A percentile compares a stretch with the other conserved stretches of the same genome.
These are phyloP conservation scores for Peribatodes rhomboidaria DNA, from an alignment of 2,888 invertebrate genomes.

Conservation along the genomic window DNA sequence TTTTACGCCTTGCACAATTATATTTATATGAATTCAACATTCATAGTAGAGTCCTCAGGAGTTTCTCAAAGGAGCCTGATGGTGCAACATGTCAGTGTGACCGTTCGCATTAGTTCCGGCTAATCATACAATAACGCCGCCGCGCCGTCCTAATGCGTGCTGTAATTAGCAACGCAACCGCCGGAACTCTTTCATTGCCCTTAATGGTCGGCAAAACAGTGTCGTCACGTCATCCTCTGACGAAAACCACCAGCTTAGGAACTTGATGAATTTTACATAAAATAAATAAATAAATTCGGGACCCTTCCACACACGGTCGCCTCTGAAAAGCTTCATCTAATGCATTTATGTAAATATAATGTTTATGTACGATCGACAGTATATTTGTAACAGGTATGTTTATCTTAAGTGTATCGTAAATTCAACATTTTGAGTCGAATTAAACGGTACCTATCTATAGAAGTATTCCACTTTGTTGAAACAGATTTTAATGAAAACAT, in stretches of 20 bases:
- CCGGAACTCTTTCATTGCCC: slow-evolving; percentile 72
- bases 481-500: slow-evolving; percentile 9
- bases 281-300: too few species aligned
- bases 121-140: slow-evolving; percentile 60
- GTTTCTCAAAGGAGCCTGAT: slow-evolving; percentile 32
- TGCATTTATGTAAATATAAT: too few species aligned
- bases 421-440: neutral
- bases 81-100: slow-evolving; percentile 51
- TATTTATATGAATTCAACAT: too few species aligned
- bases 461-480: slow-evolving; percentile 2
- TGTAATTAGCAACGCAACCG: slow-evolving; percentile 73
- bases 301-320: too few species aligned
- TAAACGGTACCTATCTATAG: neutral
- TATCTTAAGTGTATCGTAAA: slow-evolving; percentile 5
- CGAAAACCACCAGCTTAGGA: neutral
- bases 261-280: slow-evolving; percentile 10
- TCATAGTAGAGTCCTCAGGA: slow-evolving; percentile 2
- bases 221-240: slow-evolving; percentile 44
- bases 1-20: too few species aligned
- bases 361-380: neutral
- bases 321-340: neutral
- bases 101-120: slow-evolving; percentile 61
- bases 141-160: slow-evolving; percentile 63
- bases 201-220: slow-evolving; percentile 61
- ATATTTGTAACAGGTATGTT: slow-evolving; percentile 1